Conservation (phyloP, 1,140 invertebrate species). For the Phortica variegata region DNA sequence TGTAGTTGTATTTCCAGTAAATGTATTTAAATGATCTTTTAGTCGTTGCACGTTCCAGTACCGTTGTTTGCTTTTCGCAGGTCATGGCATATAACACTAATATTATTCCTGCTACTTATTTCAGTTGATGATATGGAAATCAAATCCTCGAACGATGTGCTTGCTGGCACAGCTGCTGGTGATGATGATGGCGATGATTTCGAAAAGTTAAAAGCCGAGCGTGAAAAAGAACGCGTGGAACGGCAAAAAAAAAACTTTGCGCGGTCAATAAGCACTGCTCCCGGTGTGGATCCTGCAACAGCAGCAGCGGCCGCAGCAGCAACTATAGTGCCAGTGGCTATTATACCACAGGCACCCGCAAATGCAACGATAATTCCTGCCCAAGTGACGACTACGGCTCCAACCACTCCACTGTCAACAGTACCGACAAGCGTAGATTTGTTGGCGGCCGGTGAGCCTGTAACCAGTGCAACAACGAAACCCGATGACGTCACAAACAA, state of each 20-base stretch:
- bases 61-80: background rate
- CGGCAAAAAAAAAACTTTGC: slow-evolving; percentile 58
- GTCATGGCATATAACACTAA: too few relatives aligned
- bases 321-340: slow-evolving; percentile 9
- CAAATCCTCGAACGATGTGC: slow-evolving; percentile 32
- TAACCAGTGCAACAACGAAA: too few relatives aligned
- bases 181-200: slow-evolving; percentile 58
- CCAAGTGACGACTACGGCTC: too few relatives aligned
- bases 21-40: too few relatives aligned
- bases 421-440: too few relatives aligned
- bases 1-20: too few relatives aligned
- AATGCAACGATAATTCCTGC: slow-evolving; percentile 5
- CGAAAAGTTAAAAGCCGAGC: slow-evolving; percentile 58
- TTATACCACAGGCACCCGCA: slow-evolving; percentile 5
- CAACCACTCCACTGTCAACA: too few relatives aligned
- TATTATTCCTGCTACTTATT: background rate
- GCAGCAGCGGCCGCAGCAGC: slow-evolving; percentile 13
- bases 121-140: slow-evolving; percentile 47
- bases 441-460: too few relatives aligned
- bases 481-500: too few relatives aligned
- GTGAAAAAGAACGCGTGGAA: slow-evolving; percentile 59
- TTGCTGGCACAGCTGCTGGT: slow-evolving; percentile 15
- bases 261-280: slow-evolving; percentile 57
- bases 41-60: slow-evolving; percentile 23
- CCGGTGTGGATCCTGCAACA: slow-evolving; percentile 28